Evolutionary conservation across 1,140 invertebrate species (phyloP), one percentile per base, ranked within the genome.

Genomic region (Tetramorium alpestre): DNA sequence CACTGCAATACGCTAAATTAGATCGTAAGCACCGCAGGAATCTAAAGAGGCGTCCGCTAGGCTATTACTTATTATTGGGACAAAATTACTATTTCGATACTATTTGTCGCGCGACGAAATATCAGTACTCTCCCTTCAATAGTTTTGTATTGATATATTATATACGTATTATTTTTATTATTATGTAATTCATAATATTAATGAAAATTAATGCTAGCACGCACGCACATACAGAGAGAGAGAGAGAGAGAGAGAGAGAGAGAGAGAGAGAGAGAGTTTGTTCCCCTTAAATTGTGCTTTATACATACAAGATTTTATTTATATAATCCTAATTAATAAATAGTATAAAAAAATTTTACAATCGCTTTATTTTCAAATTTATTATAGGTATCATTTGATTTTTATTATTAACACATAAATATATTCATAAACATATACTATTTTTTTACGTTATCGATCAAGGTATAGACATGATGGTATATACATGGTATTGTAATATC

Each of bases 1-100:
- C 80, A 75, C 25, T 13, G 69, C 60, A 84, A 13, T 73, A 33
- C 41, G 80, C 18, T 75, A 75, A 84, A 84, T 73, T 84, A 75
- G 69, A 73, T 41, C 69, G 54, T 49, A 73, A 75, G 54, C 41
- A 25, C n/a, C 18, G 41, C 13, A 84, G 18, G 13, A 58, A 84
- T 62, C 18, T 54, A 22, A 69, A 60, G 28, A 60, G 33, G 49
- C 65, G n/a, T 28, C 33, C 44, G 28, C 16, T 41, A n/a, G 64
- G 13, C 28, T 47, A 13, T 51, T 11, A 51, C n/a, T 22, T 56
- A 75, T 0, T 2, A 25, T 67, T 64, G 47, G 44, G 33, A 3
- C 11, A 47, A 47, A 47, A 18, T 65, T 78, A 33, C 10, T 62
- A 62, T 28, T 28, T 65, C n/a, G 25, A 78, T 67, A 64, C 0